Conservation (phyloP, 2,113 vertebrate genomes). For the Menura novaehollandiae region DNA sequence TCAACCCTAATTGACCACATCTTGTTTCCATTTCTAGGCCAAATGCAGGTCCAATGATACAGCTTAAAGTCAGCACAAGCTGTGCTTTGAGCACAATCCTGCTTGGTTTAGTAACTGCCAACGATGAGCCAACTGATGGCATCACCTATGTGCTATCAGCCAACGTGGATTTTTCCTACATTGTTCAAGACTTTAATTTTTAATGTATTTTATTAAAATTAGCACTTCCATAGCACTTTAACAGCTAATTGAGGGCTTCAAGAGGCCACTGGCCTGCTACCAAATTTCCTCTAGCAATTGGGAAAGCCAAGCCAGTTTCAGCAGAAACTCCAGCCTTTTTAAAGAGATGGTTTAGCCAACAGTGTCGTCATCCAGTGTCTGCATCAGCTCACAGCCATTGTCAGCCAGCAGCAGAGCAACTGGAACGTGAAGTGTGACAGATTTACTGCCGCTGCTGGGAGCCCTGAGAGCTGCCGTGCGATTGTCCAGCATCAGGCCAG, state of each 20-base stretch:
- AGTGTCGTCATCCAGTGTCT: not conserved
- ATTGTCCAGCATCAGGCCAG: not conserved
- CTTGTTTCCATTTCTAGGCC: not conserved
- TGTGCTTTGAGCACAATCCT: not conserved
- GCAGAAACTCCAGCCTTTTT: not conserved
- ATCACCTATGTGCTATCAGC: not conserved
- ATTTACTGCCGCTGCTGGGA: constrained; percentile 11
- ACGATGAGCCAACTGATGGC: not conserved
- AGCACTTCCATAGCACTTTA: not conserved
- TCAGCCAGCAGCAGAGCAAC: not conserved
- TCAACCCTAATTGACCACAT: not conserved
- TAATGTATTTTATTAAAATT: not conserved
- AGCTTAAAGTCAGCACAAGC: not conserved
- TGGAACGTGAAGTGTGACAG: not conserved
- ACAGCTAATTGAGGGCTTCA: not conserved
- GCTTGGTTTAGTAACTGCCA: not conserved
- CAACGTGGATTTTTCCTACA: not conserved
- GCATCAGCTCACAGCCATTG: not conserved
- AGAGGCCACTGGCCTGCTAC: not conserved
- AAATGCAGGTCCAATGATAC: not conserved
- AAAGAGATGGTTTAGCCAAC: not conserved
- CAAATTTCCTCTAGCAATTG: not conserved
- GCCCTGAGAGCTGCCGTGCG: not conserved
- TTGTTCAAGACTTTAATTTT: not conserved
- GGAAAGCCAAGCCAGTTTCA: not conserved